Base-by-base conservation (phyloP, 2,888 invertebrate species). In the Drosophila anceps region DNA sequence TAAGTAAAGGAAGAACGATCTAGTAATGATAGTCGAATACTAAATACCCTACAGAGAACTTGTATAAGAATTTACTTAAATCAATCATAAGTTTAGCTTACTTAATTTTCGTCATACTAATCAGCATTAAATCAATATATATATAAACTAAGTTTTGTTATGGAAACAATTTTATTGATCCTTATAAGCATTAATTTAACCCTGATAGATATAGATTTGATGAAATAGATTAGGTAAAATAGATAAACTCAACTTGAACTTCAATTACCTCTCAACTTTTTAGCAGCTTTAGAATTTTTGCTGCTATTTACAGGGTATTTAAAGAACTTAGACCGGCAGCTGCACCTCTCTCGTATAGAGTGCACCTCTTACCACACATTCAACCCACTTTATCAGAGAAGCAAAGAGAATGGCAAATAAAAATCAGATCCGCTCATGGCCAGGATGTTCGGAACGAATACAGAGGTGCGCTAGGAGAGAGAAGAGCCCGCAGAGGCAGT, bases 321-420 rank as follows among this genome's bases (percentile, higher is more conserved):
- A 41, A 24, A 20, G 31, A 37, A 31, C 31, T 55, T 24, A 33
- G 29, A 73, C 51, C 69, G 48, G 43, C 31, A 50, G 69, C 57
- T 46, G 69, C 20, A 31, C 13, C 35, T 7, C 24, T 8, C 35
- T 37, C 15, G 15, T 4, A 15, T 43, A 7, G n/a, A 59, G 13
- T n/a, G 4, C 29, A 13, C 44, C 24, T 35, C 39, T 54, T 44
- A 15, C 44, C 20, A 31, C 13, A 20, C 41, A 53, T 13, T 1
- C 18, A 18, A 13, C 31, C 18, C 41, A 54, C 50, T 57, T 74
- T 33, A 62, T 44, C 39, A 63, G 60, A 46, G 58, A 43, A 59
- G 69, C 68, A 81, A 70, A 79, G 79, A 70, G 80, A 79, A 82
- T 87, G 60, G 74, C 79, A 87, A 84, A 84, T 89, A 87, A 82